phyloP scores from a whole-genome alignment of 2,113 vertebrate species.

The Noctilio leporinus region DNA sequence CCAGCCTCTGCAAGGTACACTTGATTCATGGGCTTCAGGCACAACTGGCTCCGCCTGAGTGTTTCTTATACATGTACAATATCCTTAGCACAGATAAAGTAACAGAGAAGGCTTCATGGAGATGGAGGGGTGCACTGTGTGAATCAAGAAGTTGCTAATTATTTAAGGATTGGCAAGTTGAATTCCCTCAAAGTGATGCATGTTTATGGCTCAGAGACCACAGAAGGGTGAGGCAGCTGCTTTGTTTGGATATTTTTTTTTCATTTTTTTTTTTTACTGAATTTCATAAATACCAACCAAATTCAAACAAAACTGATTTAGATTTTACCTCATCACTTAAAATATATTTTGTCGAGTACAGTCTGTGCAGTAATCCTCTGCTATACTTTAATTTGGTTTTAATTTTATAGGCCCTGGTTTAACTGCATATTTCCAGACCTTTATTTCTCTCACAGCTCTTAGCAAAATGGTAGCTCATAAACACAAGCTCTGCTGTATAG shows the following conservation, averaged over 20 bases:
- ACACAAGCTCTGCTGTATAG: slow-evolving; percentile 95
- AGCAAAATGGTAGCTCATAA: slow-evolving; percentile 93
- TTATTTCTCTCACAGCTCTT: slow-evolving; percentile 91
- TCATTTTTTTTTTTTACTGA: slow-evolving; percentile 73
- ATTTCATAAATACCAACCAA: slow-evolving; percentile 83
- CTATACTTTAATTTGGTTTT: slow-evolving; percentile 91
- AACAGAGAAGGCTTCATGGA: slow-evolving; percentile 46
- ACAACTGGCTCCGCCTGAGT: slow-evolving; percentile 7
- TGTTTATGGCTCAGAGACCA: slow-evolving; percentile 71
- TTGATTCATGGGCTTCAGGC: slow-evolving; percentile 64
- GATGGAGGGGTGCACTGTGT: slow-evolving; percentile 23
- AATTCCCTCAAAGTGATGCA: slow-evolving; percentile 72
- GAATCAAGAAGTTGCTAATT: slow-evolving; percentile 76
- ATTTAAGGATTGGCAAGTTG: slow-evolving; percentile 71
- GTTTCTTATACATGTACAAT: slow-evolving; percentile 27
- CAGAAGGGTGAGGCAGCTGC: slow-evolving; percentile 70
- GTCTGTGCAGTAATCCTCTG: slow-evolving; percentile 86
- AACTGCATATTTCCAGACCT: slow-evolving; percentile 89
- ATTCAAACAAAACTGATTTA: slow-evolving; percentile 84
- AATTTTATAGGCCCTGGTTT: slow-evolving; percentile 91
- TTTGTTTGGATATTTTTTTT: slow-evolving; percentile 76
- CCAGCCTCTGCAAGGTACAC: slow-evolving; percentile 64
- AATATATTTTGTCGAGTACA: slow-evolving; percentile 84
- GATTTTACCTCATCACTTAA: slow-evolving; percentile 85
- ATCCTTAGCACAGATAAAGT: slow-evolving; percentile 61